Base-by-base conservation (phyloP, 2,797 vertebrate species). In the Vespertilio murinus region DNA sequence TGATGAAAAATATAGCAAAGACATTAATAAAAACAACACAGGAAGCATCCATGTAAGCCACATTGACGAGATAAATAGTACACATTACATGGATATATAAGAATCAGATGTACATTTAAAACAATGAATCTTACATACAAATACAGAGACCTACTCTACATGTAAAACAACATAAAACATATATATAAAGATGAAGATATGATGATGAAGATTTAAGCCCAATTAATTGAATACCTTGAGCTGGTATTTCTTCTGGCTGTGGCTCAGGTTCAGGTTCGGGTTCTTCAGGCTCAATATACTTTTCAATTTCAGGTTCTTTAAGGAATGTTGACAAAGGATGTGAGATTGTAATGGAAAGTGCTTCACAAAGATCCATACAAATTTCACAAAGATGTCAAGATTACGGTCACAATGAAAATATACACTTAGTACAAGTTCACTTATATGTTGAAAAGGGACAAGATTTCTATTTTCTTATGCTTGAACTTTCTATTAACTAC, bases 221-320 rank as follows among this genome's bases (percentile, higher is more conserved):
- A 78, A 45, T 49, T 56, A 90, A 35, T 30, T 67, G 40, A 96
- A 97, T 98, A 98, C 98, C 98, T 98, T 97, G 89, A 88, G 88
- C 81, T 88, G 97, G 96, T 88, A 98, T n/a, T 97, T 97, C 98
- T 97, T 98, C 97, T 90, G 96, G 91, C 96, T 98, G 96, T 96
- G 91, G 95, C 95, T 97, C 97, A 95, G 97, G 97, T 95, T 97
- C 97, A 95, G 97, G 97, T 95, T 97, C 91, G 70, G 71, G 81
- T 96, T 98, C 97, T 97, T 97, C 97, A 22, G 94, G 94, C 52
- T 97, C 96, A 96, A 96, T 54, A 89, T 98, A 97, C 87, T 97
- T 96, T 97, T 96, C 5, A 67, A 97, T 97, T 97, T 98, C 97
- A 40, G 87, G 96, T 94, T 98, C 98, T 98, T 98, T 97, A 98